phyloP scores from a whole-genome alignment of 2,113 vertebrate species.

The Laticauda laticaudata region DNA sequence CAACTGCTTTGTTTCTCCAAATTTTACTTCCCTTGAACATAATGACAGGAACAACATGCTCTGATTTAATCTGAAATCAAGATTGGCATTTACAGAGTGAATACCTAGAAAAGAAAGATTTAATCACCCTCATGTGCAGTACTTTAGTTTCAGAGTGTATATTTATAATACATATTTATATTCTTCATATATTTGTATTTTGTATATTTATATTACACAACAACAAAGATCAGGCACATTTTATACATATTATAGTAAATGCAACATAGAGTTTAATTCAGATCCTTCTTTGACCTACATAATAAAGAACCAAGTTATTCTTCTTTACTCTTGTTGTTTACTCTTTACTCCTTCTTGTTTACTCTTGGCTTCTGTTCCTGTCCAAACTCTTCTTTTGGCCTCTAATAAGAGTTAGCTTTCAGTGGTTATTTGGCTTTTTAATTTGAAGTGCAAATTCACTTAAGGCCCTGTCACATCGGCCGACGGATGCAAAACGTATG shows the following conservation, averaged over 20 bases:
- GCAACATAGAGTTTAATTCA: not conserved
- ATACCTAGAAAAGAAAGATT: not conserved
- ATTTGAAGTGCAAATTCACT: constrained; percentile 1
- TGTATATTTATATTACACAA: not conserved
- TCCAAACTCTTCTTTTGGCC: not conserved
- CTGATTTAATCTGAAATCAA: not conserved
- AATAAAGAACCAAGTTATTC: not conserved
- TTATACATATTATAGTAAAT: not conserved
- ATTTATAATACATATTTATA: not conserved
- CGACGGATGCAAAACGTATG: too few relatives aligned
- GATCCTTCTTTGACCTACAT: not conserved
- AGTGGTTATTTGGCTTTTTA: constrained; percentile 1
- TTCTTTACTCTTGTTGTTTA: not conserved
- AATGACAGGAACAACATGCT: not conserved
- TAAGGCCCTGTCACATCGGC: too few relatives aligned
- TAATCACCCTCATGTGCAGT: not conserved
- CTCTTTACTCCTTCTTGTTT: not conserved
- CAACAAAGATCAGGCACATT: not conserved
- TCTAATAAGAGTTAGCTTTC: not conserved
- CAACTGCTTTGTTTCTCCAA: not conserved
- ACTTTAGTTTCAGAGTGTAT: not conserved
- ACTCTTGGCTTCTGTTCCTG: not conserved
- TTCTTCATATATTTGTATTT: too few relatives aligned
- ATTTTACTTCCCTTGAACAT: not conserved
- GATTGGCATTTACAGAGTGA: not conserved